Conservation (phyloP, 2,888 invertebrate species). For the Eupithecia tripunctaria region DNA sequence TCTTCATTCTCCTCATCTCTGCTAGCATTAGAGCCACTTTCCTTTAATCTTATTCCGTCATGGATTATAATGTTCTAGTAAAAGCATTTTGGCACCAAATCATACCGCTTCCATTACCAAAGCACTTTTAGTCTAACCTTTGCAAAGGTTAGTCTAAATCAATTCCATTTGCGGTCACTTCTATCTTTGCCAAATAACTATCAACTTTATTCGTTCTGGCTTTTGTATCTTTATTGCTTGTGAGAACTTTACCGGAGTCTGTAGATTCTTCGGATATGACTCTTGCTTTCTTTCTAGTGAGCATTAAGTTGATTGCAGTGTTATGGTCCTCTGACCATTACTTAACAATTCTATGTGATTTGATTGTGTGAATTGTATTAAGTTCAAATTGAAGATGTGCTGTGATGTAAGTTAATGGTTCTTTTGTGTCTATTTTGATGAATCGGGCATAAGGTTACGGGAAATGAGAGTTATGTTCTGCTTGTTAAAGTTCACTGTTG, state of each 20-base stretch:
- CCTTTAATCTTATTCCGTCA: constrained; percentile 50
- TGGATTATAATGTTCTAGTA: constrained; percentile 45
- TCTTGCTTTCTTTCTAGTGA: constrained; percentile 43
- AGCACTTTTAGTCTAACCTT: constrained; percentile 61
- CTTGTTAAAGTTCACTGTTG: constrained; percentile 7
- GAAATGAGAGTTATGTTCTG: constrained; percentile 2
- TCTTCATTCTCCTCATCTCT: constrained; percentile 45
- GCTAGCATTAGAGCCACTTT: constrained; percentile 55
- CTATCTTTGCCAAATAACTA: constrained; percentile 26
- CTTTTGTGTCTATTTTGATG: not conserved
- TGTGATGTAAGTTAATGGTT: constrained; percentile 21
- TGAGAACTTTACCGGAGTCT: not conserved
- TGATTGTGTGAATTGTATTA: constrained; percentile 33
- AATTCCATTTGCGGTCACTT: constrained; percentile 46
- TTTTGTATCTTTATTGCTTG: constrained; percentile 24
- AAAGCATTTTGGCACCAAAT: constrained; percentile 53
- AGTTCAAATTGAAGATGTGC: constrained; percentile 8
- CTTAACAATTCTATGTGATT: constrained; percentile 38
- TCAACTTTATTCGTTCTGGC: constrained; percentile 23
- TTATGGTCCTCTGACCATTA: constrained; percentile 40
- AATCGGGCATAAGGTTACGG: constrained; percentile 2
- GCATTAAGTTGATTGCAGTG: constrained; percentile 38
- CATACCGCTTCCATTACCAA: constrained; percentile 50
- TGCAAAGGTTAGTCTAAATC: constrained; percentile 60
- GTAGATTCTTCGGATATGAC: constrained; percentile 28